Base-by-base conservation (phyloP, 2,113 vertebrate species). In the Ramphastos sulfuratus region DNA sequence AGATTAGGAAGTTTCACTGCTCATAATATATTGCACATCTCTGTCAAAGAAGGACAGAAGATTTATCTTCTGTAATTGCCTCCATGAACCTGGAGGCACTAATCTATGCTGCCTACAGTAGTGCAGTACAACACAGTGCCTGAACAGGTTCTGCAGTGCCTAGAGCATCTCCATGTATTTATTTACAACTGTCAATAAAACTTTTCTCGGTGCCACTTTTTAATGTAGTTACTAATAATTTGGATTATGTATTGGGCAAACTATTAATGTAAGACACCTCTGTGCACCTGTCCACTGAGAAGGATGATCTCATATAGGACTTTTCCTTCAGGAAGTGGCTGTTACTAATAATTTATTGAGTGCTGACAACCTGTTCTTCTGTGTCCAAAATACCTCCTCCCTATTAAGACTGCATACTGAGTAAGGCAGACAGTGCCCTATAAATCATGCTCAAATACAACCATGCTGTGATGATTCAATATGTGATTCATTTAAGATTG, bases 371-470 rank as follows among this genome's bases (percentile, higher is more conserved):
- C 54, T 76, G 39, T 37, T 83, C 87, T 92, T 87, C 86, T 44
- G 80, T 70, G 80, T 76, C 90, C 93, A 75, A 76, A 82, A 91
- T 91, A 76, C 77, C 93, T 95, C 73, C 91, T 95, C 80, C 59
- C 80, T 78, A 28, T 2, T 13, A 89, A 90, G 82, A 2, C 70
- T 91, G 70, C 2, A 0, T 44, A 88, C 82, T 3, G 30, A 91
- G 52, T 18, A 39, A 90, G 70, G 87, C 93, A 96, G 96, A 90
- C 89, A 69, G 87, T 94, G 69, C 82, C 70, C 80, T 88, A 88
- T 96, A 96, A 96, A 96, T 96, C 95, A 94, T 14, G 27, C 90
- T 95, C 94, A 93, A 94, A 93, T 94, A 69, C 50, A 75, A 80
- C 91, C 83, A 39, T 48, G 65, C 91, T 95, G 87, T 0, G 1